Evolutionary conservation across 2,888 invertebrate species (phyloP).

Genomic region (Cephus spinipes): DNA sequence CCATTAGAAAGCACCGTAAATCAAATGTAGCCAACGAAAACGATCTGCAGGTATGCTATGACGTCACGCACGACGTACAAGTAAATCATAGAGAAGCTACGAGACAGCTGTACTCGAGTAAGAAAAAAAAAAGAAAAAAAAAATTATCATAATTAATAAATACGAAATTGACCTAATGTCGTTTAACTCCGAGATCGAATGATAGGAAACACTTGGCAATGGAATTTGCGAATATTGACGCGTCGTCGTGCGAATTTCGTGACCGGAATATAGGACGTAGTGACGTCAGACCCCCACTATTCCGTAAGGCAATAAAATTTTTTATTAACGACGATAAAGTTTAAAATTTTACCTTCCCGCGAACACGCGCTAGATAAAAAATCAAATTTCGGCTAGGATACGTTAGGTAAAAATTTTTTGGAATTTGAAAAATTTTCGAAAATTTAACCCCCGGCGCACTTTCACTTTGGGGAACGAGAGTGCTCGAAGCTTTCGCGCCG

Average conservation of each 20-base stretch:
- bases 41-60: not conserved
- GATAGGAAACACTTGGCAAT: not conserved
- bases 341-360: not conserved
- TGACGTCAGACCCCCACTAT: not conserved
- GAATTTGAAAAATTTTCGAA: no score
- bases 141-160: not conserved
- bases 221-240: not conserved
- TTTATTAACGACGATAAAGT: not conserved
- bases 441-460: not conserved
- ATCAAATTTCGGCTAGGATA: accelerated
- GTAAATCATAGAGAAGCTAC: not conserved
- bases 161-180: not conserved
- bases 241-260: not conserved
- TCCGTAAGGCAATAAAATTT: not conserved
- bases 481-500: not conserved
- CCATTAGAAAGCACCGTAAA: not conserved
- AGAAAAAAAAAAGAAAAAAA: no score
- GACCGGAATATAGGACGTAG: not conserved
- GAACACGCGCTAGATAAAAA: not conserved
- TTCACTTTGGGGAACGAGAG: not conserved
- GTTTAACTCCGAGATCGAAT: not conserved
- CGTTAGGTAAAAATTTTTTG: not conserved
- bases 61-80: not conserved
- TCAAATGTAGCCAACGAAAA: not conserved
- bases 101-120: not conserved